phyloP scores from a whole-genome alignment of 2,888 invertebrate genomes.

The Acanthosepion esculentum region DNA sequence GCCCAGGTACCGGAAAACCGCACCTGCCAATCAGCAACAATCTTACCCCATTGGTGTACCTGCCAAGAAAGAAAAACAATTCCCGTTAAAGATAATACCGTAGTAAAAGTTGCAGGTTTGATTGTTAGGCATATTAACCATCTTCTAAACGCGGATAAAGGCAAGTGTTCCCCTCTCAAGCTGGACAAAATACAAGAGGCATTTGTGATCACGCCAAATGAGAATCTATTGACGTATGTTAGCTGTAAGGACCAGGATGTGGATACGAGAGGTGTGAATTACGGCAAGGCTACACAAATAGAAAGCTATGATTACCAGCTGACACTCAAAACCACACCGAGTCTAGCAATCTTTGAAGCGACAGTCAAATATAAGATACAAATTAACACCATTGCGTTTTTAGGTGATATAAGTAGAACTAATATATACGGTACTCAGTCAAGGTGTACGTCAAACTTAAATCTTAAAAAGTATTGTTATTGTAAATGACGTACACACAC shows the following conservation, averaged over 20 bases:
- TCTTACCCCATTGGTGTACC: conserved; percentile 90
- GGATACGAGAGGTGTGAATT: conserved; percentile 51
- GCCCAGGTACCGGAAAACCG: conserved; percentile 82
- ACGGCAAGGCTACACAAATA: conserved; percentile 51
- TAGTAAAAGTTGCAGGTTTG: conserved; percentile 79
- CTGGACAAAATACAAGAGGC: conserved; percentile 82
- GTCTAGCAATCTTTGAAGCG: conserved; percentile 85
- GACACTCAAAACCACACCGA: conserved; percentile 81
- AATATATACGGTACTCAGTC: conserved; percentile 75
- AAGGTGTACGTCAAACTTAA: conserved; percentile 70
- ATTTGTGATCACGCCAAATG: conserved; percentile 75
- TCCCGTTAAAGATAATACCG: conserved; percentile 77
- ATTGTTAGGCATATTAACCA: conserved; percentile 82
- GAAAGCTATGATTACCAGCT: conserved; percentile 77
- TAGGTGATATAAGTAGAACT: conserved; percentile 80
- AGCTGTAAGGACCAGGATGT: conserved; percentile 70
- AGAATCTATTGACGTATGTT: conserved; percentile 56
- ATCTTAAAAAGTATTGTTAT: conserved; percentile 73
- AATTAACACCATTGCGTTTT: conserved; percentile 76
- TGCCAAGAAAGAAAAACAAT: conserved; percentile 83
- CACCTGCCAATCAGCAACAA: conserved; percentile 85
- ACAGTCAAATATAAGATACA: conserved; percentile 79
- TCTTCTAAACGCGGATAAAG: conserved; percentile 76
- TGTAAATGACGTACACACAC: conserved; percentile 57
- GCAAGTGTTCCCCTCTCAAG: conserved; percentile 76